A percentile compares a stretch with the other conserved stretches of the same genome.
Conservation (phyloP, 1,140 invertebrate genomes). For the Teleogryllus occipitalis region DNA sequence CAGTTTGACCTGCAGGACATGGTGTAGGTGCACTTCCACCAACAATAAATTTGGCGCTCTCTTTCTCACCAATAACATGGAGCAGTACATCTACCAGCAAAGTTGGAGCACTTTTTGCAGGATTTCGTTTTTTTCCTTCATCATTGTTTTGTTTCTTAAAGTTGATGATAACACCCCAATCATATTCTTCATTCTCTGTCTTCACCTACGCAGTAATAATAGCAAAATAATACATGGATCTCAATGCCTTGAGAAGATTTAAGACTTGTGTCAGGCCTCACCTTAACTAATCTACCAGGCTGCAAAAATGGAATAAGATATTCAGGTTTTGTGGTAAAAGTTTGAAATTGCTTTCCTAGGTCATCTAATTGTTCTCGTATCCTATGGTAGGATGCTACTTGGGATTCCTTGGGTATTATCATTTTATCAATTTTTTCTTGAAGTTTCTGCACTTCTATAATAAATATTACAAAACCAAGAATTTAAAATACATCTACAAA, state of each 20-base stretch:
- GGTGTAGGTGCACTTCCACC: slow-evolving; percentile 44
- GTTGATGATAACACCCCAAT: slow-evolving; percentile 93
- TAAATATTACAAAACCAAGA: slow-evolving; percentile 21
- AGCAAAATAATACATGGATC: slow-evolving; percentile 14
- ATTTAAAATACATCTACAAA: background rate
- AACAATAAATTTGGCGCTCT: slow-evolving; percentile 27
- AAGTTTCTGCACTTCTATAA: slow-evolving; percentile 63
- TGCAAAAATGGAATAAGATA: slow-evolving; percentile 91
- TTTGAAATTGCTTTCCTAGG: slow-evolving; percentile 63
- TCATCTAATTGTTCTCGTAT: slow-evolving; percentile 73
- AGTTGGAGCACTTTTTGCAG: slow-evolving; percentile 30
- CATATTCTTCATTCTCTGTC: slow-evolving; percentile 78
- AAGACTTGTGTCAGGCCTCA: slow-evolving; percentile 34
- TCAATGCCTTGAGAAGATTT: background rate
- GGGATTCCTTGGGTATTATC: slow-evolving; percentile 62
- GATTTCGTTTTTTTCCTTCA: slow-evolving; percentile 20
- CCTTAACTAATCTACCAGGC: slow-evolving; percentile 85
- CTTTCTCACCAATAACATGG: slow-evolving; percentile 50
- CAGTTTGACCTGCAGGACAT: slow-evolving; percentile 54
- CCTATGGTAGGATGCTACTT: slow-evolving; percentile 75
- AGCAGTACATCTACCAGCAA: slow-evolving; percentile 78
- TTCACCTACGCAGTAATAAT: slow-evolving; percentile 66
- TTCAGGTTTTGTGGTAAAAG: slow-evolving; percentile 74
- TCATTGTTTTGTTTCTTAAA: slow-evolving; percentile 58
- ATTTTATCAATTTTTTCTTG: slow-evolving; percentile 55